Base-by-base conservation (phyloP, 2,113 vertebrate species). In the Platysternon megacephalum region DNA sequence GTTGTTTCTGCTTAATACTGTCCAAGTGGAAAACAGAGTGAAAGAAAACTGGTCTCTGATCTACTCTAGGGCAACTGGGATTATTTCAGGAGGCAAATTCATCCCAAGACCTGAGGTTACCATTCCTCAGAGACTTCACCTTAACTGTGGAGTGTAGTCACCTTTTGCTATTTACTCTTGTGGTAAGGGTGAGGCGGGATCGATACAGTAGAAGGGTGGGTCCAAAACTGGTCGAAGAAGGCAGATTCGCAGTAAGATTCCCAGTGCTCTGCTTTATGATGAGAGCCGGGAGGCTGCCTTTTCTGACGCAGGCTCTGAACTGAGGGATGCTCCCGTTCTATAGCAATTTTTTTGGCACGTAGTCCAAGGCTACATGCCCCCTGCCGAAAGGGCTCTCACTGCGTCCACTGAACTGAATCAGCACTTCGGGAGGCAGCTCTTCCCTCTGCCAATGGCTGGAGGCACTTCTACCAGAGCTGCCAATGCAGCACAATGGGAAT, bases 381-480 rank as follows among this genome's bases (percentile, higher is more conserved):
- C 83, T 88, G 44, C 83, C 85, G 72, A 93, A 85, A 53, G 56
- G 85, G 32, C 17, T 74, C 29, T 8, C 53, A 7, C 32, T 1
- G 0, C 11, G n/a, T 1, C 52, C 81, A 48, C 56, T 21, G 88
- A 89, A 52, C n/a, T 48, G 78, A 80, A 78, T 1, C 61, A 85
- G 48, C 49, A 29, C 48, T 94, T 80, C 76, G 72, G 94, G 94
- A 90, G 92, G 93, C 84, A 82, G 91, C 76, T 92, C 52, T 55
- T 84, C 52, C 56, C 1, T 0, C 72, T 22, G 24, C 86, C 11
- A 88, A 90, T 79, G 88, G 56, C 84, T 56, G 82, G 52, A 79
- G 85, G 79, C 39, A 48, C 58, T 5, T 90, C 82, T 88, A 39
- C 51, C 52, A 85, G 80, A 48, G 52, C 85, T 94, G 81, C 94